Evolutionary conservation across 2,113 vertebrate genomes (phyloP).

Genomic region (Sapajus apella): DNA sequence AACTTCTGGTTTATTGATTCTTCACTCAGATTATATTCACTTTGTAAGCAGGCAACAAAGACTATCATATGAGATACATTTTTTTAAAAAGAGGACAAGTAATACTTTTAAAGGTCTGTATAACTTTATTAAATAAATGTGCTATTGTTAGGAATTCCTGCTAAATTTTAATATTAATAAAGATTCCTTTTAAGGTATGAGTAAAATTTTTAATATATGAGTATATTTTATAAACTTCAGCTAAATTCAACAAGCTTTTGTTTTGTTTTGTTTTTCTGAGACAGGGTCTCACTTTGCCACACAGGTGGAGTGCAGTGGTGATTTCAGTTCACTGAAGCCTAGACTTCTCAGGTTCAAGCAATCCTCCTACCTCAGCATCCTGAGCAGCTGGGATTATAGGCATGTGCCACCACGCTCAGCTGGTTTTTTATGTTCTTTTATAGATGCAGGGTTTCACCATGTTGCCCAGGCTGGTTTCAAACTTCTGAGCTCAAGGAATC

Average conservation of each 20-base stretch:
- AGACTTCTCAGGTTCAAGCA: too few relatives aligned
- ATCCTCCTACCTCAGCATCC: too few relatives aligned
- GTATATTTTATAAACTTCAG: not conserved
- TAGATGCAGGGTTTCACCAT: too few relatives aligned
- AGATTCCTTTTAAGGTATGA: not conserved
- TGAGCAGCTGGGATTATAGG: too few relatives aligned
- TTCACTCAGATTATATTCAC: not conserved
- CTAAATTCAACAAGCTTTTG: not conserved
- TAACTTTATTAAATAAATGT: slow-evolving; percentile 7
- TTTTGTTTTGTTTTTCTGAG: too few relatives aligned
- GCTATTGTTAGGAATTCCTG: not conserved
- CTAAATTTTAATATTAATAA: not conserved
- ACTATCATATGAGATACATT: not conserved
- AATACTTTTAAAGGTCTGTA: not conserved
- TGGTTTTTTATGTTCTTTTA: too few relatives aligned
- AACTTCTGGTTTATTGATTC: not conserved
- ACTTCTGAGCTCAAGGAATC: too few relatives aligned
- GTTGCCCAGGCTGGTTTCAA: too few relatives aligned
- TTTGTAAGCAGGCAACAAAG: not conserved
- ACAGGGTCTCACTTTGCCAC: too few relatives aligned
- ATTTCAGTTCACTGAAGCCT: too few relatives aligned
- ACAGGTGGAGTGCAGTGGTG: too few relatives aligned
- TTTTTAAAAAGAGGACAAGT: not conserved
- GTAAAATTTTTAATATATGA: not conserved
- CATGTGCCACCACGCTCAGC: too few relatives aligned